Evolutionary conservation across 2,888 invertebrate genomes (phyloP).

Genomic region (Choristoneura rosaceana): DNA sequence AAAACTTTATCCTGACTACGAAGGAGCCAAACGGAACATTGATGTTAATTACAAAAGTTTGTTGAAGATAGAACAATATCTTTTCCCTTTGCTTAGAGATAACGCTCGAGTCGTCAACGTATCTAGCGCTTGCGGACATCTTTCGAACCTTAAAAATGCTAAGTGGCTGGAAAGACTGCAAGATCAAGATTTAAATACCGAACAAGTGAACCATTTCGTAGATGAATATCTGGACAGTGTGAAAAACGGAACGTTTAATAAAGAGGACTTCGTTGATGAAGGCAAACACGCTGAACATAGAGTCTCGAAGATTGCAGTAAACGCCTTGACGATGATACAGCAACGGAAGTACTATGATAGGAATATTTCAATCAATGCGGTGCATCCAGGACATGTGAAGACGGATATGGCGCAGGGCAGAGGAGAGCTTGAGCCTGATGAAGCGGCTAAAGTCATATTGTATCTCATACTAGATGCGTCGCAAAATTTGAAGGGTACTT

Average conservation of each 20-base stretch:
- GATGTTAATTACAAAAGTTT: constrained; percentile 73
- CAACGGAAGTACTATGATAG: constrained; percentile 66
- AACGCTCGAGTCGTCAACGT: constrained; percentile 91
- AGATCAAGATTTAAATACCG: constrained; percentile 63
- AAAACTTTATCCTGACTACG: constrained; percentile 73
- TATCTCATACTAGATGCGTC: constrained; percentile 87
- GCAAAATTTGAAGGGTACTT: constrained; percentile 86
- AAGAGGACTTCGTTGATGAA: constrained; percentile 73
- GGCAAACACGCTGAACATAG: constrained; percentile 79
- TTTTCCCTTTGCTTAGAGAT: constrained; percentile 89
- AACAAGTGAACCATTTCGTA: constrained; percentile 71
- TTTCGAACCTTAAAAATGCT: constrained; percentile 73
- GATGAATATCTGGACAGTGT: constrained; percentile 73
- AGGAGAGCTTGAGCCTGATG: constrained; percentile 86
- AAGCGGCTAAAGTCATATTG: constrained; percentile 83
- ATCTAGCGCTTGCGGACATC: constrained; percentile 80
- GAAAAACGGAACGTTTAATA: constrained; percentile 71
- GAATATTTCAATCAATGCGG: constrained; percentile 74
- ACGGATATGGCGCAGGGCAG: constrained; percentile 82
- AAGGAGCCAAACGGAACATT: constrained; percentile 72
- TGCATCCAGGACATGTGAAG: constrained; percentile 71
- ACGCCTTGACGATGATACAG: constrained; percentile 72
- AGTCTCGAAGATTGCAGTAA: constrained; percentile 74
- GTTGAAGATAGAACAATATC: constrained; percentile 68
- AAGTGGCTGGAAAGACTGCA: constrained; percentile 66